phyloP scores from a whole-genome alignment of 2,888 invertebrate genomes.

The Leptopilina syphax region DNA sequence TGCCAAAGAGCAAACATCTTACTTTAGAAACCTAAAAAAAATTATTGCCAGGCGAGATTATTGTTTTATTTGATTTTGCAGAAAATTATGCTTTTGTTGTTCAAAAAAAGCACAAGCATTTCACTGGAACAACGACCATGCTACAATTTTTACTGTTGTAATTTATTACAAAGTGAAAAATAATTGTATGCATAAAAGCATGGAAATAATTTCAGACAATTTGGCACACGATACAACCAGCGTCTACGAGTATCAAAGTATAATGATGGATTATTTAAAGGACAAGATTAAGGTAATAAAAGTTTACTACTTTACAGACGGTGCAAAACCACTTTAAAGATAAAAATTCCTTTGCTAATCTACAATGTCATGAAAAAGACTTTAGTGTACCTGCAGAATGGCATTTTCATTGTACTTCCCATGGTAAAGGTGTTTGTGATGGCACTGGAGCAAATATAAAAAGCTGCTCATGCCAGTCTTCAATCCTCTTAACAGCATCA shows the following conservation, averaged over 20 bases:
- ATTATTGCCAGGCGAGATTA: not conserved
- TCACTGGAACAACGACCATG: conserved; percentile 34
- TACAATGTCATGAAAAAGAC: conserved; percentile 46
- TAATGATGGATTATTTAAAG: conserved; percentile 6
- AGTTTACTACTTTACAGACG: conserved; percentile 47
- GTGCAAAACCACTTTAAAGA: conserved; percentile 44
- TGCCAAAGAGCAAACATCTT: conserved; percentile 7
- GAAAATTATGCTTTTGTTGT: not conserved
- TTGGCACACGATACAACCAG: not conserved
- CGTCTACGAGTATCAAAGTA: conserved; percentile 3
- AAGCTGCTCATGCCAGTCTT: not conserved
- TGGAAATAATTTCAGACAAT: not conserved
- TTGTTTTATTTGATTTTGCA: conserved; percentile 2
- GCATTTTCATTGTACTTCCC: not conserved
- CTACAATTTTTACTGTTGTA: not conserved
- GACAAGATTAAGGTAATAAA: conserved; percentile 23
- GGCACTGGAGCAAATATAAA: not conserved
- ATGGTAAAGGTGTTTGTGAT: not conserved
- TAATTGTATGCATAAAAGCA: not conserved
- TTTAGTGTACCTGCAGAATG: conserved; percentile 53
- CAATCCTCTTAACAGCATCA: not conserved
- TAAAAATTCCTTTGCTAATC: conserved; percentile 46
- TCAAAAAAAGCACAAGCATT: not conserved
- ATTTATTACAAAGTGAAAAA: not conserved
- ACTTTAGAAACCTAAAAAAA: not conserved